Percentiles rank a stretch among this genome's conserved stretches.
These are phyloP conservation scores for Diplosoma virens DNA, from an alignment of 23 tunicate species.

Conservation along the genomic window DNA sequence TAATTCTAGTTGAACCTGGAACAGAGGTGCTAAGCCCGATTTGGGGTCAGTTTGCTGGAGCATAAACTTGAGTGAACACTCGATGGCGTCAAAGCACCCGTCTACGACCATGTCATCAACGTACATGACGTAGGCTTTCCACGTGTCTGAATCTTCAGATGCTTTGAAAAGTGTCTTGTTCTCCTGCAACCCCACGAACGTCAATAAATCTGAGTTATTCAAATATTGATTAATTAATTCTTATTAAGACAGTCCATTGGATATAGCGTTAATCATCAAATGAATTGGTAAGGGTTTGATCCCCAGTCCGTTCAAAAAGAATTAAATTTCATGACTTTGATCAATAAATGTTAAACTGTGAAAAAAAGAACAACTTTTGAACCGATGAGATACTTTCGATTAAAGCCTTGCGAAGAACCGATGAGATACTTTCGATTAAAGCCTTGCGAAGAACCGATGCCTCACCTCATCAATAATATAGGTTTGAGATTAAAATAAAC, in stretches of 20 bases:
- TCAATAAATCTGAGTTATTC: too few species aligned
- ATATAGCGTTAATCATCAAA: background rate
- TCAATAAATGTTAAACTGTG: too few species aligned
- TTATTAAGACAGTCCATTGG: background rate
- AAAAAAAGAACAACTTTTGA: too few species aligned
- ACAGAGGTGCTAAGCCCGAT: conserved; percentile 64
- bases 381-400: too few species aligned
- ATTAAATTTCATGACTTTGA: too few species aligned
- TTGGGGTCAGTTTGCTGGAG: conserved; percentile 75
- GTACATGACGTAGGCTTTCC: conserved; percentile 77
- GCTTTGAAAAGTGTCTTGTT: conserved; percentile 70
- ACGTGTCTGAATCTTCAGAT: conserved; percentile 54
- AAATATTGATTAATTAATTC: background rate
- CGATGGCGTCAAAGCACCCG: conserved; percentile 86
- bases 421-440: too few species aligned
- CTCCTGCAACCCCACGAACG: conserved; percentile 45
- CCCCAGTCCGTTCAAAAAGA: too few species aligned
- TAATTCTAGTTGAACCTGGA: conserved; percentile 87
- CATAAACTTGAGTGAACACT: conserved; percentile 83
- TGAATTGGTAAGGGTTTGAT: too few species aligned
- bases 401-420: too few species aligned
- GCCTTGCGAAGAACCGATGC: too few species aligned
- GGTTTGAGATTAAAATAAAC: too few species aligned
- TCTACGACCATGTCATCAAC: conserved; percentile 93
- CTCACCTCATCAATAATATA: too few species aligned